These are phyloP conservation scores for Tenthredo livida DNA, from an alignment of 2,888 invertebrate species.

Conservation along the genomic window DNA sequence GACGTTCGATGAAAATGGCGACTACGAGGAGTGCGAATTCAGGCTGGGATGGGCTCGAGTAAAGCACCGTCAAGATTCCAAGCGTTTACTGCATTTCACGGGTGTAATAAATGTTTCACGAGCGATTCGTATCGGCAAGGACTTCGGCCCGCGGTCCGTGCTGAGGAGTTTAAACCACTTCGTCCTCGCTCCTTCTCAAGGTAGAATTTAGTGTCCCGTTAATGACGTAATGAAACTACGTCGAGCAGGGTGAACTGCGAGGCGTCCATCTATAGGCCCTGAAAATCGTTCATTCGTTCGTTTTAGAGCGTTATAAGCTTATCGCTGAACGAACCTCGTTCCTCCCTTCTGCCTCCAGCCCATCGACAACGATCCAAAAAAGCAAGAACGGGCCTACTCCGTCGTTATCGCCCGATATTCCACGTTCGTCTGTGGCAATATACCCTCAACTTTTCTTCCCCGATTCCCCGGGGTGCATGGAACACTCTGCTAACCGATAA, in stretches of 20 bases:
- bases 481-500: neutral
- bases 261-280: constrained; percentile 8
- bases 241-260: neutral
- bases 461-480: neutral
- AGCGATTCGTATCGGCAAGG: constrained; percentile 40
- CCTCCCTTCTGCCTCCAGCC: neutral
- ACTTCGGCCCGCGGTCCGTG: neutral
- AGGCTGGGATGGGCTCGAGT: neutral
- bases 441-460: neutral
- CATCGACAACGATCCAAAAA: neutral
- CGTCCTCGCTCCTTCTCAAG: neutral
- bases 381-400: neutral
- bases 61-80: constrained; percentile 27
- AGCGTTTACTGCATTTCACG: constrained; percentile 24
- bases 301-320: constrained; percentile 39
- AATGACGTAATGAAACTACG: constrained; percentile 48
- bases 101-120: constrained; percentile 48
- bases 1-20: neutral
- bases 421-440: neutral
- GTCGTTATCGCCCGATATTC: constrained; percentile 30
- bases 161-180: constrained; percentile 28
- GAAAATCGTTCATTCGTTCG: constrained; percentile 29
- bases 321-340: constrained; percentile 14
- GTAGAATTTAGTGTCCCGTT: constrained; percentile 48
- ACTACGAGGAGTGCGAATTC: neutral